phyloP scores from a whole-genome alignment of 2,888 invertebrate genomes.

The Hirtodrosophila duncani region DNA sequence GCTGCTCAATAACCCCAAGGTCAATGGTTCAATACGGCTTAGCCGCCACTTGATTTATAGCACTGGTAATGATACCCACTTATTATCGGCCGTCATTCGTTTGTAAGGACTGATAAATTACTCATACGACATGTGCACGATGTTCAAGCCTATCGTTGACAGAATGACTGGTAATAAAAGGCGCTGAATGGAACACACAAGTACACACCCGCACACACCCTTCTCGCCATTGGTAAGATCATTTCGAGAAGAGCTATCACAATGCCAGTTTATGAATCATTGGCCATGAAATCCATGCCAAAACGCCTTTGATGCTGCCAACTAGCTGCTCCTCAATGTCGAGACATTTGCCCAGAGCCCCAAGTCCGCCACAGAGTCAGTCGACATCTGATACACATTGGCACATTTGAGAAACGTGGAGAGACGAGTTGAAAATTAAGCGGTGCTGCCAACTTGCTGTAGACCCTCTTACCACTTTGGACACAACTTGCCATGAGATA shows the following conservation, averaged over 20 bases:
- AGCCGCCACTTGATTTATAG: too few species aligned
- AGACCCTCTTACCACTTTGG: too few species aligned
- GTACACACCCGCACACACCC: too few species aligned
- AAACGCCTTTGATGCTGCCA: conserved; percentile 14
- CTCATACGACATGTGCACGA: conserved; percentile 56
- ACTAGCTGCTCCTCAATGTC: conserved; percentile 15
- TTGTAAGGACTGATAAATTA: conserved; percentile 55
- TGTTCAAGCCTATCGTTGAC: conserved; percentile 38
- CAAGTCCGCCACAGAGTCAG: too few species aligned
- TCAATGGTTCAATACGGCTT: too few species aligned
- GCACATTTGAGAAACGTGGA: too few species aligned
- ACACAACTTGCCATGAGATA: too few species aligned
- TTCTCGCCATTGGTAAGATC: too few species aligned
- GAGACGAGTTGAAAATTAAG: conserved; percentile 40
- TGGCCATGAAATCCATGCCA: conserved; percentile 21
- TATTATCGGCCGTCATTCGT: conserved; percentile 2
- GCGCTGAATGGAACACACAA: conserved; percentile 16
- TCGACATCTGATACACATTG: too few species aligned
- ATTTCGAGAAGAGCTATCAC: too few species aligned
- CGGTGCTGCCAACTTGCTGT: conserved; percentile 56
- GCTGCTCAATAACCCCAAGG: too few species aligned
- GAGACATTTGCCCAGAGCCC: too few species aligned
- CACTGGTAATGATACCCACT: background rate
- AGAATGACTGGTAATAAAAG: conserved; percentile 25
- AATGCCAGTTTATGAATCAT: conserved; percentile 27